phyloP scores from a whole-genome alignment of 2,888 invertebrate species.

The Nysson spinosus region DNA sequence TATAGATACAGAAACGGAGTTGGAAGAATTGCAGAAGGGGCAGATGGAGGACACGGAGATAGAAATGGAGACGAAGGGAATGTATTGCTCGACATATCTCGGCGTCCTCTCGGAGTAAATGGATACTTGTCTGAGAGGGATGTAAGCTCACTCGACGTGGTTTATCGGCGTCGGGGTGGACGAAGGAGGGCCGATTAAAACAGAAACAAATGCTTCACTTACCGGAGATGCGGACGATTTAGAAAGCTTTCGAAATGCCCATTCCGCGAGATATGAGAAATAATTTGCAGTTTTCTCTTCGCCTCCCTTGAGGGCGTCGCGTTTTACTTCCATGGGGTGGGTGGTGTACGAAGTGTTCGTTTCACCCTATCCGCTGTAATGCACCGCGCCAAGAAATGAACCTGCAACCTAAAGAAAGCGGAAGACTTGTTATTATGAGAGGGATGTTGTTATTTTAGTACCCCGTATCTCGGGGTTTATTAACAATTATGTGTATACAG shows the following conservation, averaged over 20 bases:
- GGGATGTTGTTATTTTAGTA: too few relatives aligned
- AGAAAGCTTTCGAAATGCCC: conserved; percentile 45
- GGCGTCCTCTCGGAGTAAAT: conserved; percentile 47
- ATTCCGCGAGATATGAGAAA: conserved; percentile 22
- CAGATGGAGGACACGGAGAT: conserved; percentile 12
- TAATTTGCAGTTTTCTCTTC: conserved; percentile 24
- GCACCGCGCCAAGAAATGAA: too few relatives aligned
- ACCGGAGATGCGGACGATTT: conserved; percentile 38
- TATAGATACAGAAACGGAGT: conserved; percentile 1
- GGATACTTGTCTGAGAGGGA: conserved; percentile 46
- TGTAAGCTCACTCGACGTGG: conserved; percentile 41
- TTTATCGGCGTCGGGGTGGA: conserved; percentile 50
- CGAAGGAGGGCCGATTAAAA: conserved; percentile 55
- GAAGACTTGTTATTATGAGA: too few relatives aligned
- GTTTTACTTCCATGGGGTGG: not conserved
- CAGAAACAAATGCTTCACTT: conserved; percentile 54
- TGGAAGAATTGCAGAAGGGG: conserved; percentile 10
- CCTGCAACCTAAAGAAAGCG: too few relatives aligned
- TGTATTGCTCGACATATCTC: conserved; percentile 50
- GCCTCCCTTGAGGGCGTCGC: not conserved
- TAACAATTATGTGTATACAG: too few relatives aligned
- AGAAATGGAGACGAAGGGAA: too few relatives aligned
- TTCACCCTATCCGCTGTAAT: too few relatives aligned
- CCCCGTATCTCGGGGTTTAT: too few relatives aligned
- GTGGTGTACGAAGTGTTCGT: too few relatives aligned